Conservation (phyloP, 2,113 vertebrate genomes). For the Chaenocephalus aceratus region DNA sequence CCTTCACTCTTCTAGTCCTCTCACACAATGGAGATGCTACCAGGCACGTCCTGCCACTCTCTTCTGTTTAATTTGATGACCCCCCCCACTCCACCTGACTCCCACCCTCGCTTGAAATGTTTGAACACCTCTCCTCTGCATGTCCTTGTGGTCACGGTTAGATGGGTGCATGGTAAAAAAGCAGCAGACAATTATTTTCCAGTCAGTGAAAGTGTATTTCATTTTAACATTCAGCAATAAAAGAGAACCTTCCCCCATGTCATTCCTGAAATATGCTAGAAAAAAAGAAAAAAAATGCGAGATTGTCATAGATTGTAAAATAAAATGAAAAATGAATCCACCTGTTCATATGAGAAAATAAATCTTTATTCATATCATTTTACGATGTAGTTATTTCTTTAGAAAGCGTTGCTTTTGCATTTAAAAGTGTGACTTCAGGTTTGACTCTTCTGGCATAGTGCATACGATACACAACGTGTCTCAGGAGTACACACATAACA, state of each 20-base stretch:
- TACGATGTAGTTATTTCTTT: conserved; percentile 80
- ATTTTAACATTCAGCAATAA: conserved; percentile 99
- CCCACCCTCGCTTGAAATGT: conserved; percentile 81
- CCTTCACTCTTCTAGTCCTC: conserved; percentile 51
- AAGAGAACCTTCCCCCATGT: conserved; percentile 80
- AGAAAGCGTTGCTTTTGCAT: conserved; percentile 49
- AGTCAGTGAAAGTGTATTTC: conserved; percentile 94
- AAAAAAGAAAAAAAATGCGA: conserved; percentile 84
- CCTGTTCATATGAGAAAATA: conserved; percentile 92
- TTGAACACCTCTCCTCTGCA: conserved; percentile 91
- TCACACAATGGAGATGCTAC: conserved; percentile 54
- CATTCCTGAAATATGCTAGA: conserved; percentile 92
- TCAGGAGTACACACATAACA: conserved; percentile 26
- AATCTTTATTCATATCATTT: conserved; percentile 92
- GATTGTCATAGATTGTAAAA: conserved; percentile 96
- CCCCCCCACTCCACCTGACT: conserved; percentile 1
- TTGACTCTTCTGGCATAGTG: conserved; percentile 12
- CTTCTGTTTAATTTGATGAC: conserved; percentile 67
- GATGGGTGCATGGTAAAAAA: conserved; percentile 98
- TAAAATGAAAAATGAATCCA: conserved; percentile 84
- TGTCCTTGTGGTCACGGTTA: conserved; percentile 98
- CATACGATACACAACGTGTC: conserved; percentile 5
- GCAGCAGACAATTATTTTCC: conserved; percentile 93
- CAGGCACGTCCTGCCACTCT: conserved; percentile 49
- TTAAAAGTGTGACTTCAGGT: conserved; percentile 13